Percentiles rank a stretch among this genome's conserved stretches.
Conservation (phyloP, 1,140 invertebrate genomes). For the Pogonognathellus flavescens region DNA sequence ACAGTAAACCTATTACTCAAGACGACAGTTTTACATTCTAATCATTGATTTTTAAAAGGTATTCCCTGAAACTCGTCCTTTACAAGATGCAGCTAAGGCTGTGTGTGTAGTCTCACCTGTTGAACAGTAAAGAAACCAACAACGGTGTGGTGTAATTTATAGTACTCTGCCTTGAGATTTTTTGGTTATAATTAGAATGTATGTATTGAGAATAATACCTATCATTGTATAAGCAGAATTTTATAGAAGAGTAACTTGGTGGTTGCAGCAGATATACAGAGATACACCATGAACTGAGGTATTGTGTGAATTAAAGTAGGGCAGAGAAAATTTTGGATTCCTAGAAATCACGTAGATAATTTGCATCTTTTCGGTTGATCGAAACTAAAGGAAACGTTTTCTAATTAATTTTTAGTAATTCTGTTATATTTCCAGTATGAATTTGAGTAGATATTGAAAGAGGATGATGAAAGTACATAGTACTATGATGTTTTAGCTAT, state of each 20-base stretch:
- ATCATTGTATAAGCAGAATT: too few species aligned
- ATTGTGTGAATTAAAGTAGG: conserved; percentile 5
- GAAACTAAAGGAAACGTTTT: neutral
- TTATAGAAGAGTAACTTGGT: too few species aligned
- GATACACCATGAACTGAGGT: neutral
- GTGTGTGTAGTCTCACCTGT: too few species aligned
- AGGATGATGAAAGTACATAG: neutral
- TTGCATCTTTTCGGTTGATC: neutral
- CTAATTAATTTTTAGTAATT: neutral
- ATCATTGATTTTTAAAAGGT: conserved; percentile 14
- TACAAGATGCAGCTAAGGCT: neutral
- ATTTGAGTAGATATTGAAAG: neutral
- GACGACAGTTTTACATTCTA: neutral
- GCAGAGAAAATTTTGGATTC: conserved; percentile 37
- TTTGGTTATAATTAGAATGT: neutral
- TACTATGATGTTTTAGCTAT: conserved; percentile 1
- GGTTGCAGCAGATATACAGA: too few species aligned
- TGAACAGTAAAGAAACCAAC: too few species aligned
- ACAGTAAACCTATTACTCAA: conserved; percentile 24
- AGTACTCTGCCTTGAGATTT: conserved; percentile 3
- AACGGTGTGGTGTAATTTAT: neutral
- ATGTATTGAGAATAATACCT: too few species aligned
- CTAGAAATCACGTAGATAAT: neutral
- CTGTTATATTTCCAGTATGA: neutral
- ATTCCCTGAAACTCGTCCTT: conserved; percentile 12